Percentiles rank a stretch among this genome's conserved stretches.
phyloP scores from a whole-genome alignment of 2,888 invertebrate species.

The Apamea anceps region DNA sequence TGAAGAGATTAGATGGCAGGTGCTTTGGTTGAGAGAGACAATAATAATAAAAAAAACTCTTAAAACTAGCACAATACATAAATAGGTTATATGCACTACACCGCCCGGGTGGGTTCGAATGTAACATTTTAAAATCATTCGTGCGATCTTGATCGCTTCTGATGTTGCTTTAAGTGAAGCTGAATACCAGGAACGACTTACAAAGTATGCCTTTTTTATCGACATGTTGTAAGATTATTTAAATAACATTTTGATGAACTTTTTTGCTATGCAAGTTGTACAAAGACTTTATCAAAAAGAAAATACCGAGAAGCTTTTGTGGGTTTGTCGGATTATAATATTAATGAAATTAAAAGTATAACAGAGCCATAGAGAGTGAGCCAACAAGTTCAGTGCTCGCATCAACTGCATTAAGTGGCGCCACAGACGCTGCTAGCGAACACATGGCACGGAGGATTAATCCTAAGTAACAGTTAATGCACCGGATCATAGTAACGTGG shows the following conservation, averaged over 20 bases:
- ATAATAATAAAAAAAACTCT: too few species aligned
- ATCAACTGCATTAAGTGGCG: conserved; percentile 39
- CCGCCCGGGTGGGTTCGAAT: conserved; percentile 26
- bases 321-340: conserved; percentile 1
- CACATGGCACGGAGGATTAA: conserved; percentile 24
- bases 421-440: conserved; percentile 17
- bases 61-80: too few species aligned
- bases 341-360: conserved; percentile 34
- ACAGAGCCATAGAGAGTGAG: neutral
- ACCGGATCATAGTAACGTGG: neutral
- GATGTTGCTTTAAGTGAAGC: neutral
- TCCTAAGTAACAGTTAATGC: conserved; percentile 10
- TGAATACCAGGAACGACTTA: neutral
- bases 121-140: conserved; percentile 4
- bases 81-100: too few species aligned
- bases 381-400: conserved; percentile 50
- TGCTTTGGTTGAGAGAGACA: too few species aligned
- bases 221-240: neutral
- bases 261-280: neutral
- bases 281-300: neutral
- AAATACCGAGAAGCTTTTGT: neutral
- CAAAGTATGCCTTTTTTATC: neutral
- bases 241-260: neutral
- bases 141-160: neutral
- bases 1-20: too few species aligned